phyloP scores from a whole-genome alignment of 2,888 invertebrate genomes.

The Hirtodrosophila trivittata region DNA sequence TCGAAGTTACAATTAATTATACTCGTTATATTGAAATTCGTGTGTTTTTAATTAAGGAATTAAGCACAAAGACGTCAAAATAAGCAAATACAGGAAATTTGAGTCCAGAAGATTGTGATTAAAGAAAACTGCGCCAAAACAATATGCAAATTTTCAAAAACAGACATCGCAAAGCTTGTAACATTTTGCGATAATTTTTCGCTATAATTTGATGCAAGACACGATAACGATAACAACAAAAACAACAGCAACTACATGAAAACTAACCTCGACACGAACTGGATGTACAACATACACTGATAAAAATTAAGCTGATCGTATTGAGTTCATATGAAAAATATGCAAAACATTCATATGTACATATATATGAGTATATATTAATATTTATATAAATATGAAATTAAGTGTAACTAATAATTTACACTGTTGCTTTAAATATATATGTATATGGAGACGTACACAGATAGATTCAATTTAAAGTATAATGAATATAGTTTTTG shows the following conservation, averaged over 20 bases:
- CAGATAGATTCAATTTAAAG: too few relatives aligned
- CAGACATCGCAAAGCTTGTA: slow-evolving; percentile 40
- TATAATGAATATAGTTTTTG: neutral
- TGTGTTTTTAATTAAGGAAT: too few relatives aligned
- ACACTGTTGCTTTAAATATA: too few relatives aligned
- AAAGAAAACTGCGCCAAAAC: slow-evolving; percentile 34
- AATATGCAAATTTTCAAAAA: slow-evolving; percentile 41
- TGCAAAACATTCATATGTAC: too few relatives aligned
- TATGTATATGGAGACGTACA: too few relatives aligned
- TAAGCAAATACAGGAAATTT: slow-evolving; percentile 3
- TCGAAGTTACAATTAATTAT: too few relatives aligned
- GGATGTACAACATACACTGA: slow-evolving; percentile 1
- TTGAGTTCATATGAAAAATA: neutral
- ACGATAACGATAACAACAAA: slow-evolving; percentile 31
- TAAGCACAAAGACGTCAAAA: neutral
- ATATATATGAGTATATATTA: too few relatives aligned
- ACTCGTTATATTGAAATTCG: too few relatives aligned
- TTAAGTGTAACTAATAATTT: too few relatives aligned
- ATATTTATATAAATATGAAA: too few relatives aligned
- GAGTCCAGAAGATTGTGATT: slow-evolving; percentile 19
- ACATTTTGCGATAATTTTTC: slow-evolving; percentile 54
- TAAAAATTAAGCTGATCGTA: neutral
- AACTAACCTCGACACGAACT: slow-evolving; percentile 36
- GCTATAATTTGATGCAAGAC: slow-evolving; percentile 60
- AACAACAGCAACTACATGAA: slow-evolving; percentile 20